Evolutionary conservation across 2,797 vertebrate species (phyloP).

Genomic region (Eidolon dupreanum): DNA sequence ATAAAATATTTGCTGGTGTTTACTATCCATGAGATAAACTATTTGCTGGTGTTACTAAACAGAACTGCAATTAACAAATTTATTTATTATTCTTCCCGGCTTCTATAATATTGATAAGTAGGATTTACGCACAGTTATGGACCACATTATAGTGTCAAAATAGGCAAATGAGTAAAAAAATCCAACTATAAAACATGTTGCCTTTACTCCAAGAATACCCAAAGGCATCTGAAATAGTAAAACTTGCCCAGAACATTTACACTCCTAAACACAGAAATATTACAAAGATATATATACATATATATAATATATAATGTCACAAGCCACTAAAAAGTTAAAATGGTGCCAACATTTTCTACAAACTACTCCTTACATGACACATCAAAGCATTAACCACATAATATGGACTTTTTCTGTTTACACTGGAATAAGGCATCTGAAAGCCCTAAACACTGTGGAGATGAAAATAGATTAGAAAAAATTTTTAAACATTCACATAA

Average conservation of each 20-base stretch:
- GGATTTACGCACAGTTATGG: slow-evolving; percentile 51
- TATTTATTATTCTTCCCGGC: slow-evolving; percentile 12
- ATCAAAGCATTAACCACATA: slow-evolving; percentile 68
- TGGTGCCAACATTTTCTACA: slow-evolving; percentile 73
- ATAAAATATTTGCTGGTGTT: background rate
- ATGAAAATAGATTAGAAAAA: slow-evolving; percentile 23
- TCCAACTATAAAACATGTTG: slow-evolving; percentile 47
- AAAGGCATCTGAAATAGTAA: slow-evolving; percentile 71
- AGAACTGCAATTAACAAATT: slow-evolving; percentile 69
- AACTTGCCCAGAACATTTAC: slow-evolving; percentile 78
- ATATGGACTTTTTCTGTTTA: slow-evolving; percentile 52
- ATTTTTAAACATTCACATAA: slow-evolving; percentile 40
- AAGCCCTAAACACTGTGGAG: slow-evolving; percentile 64
- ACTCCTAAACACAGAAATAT: slow-evolving; percentile 66
- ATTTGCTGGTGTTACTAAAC: background rate
- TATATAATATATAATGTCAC: slow-evolving; percentile 64
- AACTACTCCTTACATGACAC: slow-evolving; percentile 60
- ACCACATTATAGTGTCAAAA: slow-evolving; percentile 60
- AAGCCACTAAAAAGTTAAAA: slow-evolving; percentile 69
- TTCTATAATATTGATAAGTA: slow-evolving; percentile 42
- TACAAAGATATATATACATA: slow-evolving; percentile 72
- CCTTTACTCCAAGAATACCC: slow-evolving; percentile 66
- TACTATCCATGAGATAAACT: background rate
- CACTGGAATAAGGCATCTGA: slow-evolving; percentile 68
- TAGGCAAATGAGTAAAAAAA: slow-evolving; percentile 55